Conservation (phyloP, 2,888 invertebrate genomes). For the Eupeodes latifasciatus region DNA sequence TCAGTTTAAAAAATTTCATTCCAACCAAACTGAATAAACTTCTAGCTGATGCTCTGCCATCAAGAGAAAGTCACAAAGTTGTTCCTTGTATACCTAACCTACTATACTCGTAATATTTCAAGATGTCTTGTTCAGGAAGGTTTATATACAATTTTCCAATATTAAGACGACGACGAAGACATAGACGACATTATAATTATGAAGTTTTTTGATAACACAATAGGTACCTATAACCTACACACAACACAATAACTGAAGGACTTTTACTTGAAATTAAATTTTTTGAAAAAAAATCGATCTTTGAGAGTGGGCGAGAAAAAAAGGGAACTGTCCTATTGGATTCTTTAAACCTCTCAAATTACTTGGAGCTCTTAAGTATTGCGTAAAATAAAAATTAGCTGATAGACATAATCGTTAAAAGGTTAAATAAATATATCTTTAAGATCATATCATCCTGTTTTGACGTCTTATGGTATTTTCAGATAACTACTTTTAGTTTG, state of each 20-base stretch:
- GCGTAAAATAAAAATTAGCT: not conserved
- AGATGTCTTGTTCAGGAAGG: slow-evolving; percentile 15
- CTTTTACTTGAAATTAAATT: not conserved
- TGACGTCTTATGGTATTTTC: no score
- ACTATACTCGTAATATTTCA: not conserved
- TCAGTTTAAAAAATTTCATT: slow-evolving; percentile 9
- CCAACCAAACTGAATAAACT: slow-evolving; percentile 3
- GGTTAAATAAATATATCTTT: not conserved
- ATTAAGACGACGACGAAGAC: no score
- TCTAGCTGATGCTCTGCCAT: not conserved
- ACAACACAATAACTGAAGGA: not conserved
- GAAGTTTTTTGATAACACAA: slow-evolving; percentile 6
- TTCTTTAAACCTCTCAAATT: no score
- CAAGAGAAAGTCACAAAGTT: slow-evolving; percentile 4
- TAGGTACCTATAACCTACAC: no score
- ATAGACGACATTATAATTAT: slow-evolving; percentile 1
- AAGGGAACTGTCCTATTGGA: no score
- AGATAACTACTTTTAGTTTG: no score
- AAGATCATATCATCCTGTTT: no score
- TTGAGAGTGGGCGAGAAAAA: no score
- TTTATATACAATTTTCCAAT: slow-evolving; percentile 7
- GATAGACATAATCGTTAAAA: not conserved
- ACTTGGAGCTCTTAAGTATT: no score
- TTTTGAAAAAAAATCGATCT: not conserved
- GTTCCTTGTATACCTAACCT: not conserved